A percentile compares a stretch with the other conserved stretches of the same genome.
Evolutionary conservation across 2,113 vertebrate species (phyloP).

Genomic region (Brachypodius melanocephalos): DNA sequence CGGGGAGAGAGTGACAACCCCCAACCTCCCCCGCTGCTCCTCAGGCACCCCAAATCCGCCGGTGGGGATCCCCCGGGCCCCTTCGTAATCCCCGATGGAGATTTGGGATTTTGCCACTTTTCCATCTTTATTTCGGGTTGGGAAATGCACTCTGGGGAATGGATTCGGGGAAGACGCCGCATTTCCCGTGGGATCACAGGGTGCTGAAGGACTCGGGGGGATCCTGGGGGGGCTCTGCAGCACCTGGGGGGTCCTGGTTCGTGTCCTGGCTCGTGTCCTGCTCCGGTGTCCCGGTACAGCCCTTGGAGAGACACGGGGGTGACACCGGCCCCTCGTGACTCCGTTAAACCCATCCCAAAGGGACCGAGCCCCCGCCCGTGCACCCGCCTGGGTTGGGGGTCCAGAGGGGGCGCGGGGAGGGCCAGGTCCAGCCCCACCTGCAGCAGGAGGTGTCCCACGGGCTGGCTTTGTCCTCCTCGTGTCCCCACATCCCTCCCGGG

Average conservation of each 20-base stretch:
- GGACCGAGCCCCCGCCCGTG: accelerated
- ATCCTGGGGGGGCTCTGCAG: slow-evolving; percentile 50
- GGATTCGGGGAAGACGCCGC: neutral
- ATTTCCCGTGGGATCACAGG: neutral
- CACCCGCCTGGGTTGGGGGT: neutral
- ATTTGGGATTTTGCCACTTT: neutral
- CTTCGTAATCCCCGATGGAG: neutral
- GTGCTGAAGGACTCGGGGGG: slow-evolving; percentile 7
- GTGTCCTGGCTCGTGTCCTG: slow-evolving; percentile 10
- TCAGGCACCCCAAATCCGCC: accelerated
- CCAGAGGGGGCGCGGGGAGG: neutral
- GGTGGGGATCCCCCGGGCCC: neutral
- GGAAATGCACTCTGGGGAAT: neutral
- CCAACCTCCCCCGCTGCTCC: neutral
- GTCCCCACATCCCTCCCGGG: accelerated
- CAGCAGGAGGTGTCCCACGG: neutral
- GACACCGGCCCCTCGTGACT: neutral
- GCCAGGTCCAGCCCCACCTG: neutral
- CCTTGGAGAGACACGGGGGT: neutral
- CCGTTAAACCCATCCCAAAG: accelerated
- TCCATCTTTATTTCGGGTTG: neutral
- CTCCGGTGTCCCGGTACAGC: neutral
- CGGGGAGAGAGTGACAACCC: neutral
- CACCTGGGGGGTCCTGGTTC: slow-evolving; percentile 59
- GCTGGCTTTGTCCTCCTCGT: neutral